Conservation (phyloP, 1,140 invertebrate genomes). For the Drosophila oshimai region DNA sequence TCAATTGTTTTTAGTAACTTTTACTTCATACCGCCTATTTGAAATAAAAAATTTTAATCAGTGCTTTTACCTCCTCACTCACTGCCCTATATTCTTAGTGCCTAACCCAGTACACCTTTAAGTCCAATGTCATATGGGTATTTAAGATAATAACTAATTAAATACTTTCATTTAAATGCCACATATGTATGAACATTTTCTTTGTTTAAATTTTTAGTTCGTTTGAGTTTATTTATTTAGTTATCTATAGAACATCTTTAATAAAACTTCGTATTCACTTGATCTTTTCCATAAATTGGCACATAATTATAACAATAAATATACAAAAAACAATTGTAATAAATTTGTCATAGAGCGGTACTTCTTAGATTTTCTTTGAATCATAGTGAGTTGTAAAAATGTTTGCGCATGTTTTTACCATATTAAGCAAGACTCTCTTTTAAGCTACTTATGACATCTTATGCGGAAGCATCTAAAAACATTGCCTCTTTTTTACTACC, state of each 20-base stretch:
- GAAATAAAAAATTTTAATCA: too few relatives aligned
- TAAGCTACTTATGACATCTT: constrained; percentile 51
- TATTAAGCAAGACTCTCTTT: constrained; percentile 54
- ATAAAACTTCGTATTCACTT: constrained; percentile 17
- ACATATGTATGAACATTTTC: constrained; percentile 1
- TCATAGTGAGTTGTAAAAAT: constrained; percentile 75
- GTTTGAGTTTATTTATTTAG: neutral
- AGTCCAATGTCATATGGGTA: constrained; percentile 8
- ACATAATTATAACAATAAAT: constrained; percentile 6
- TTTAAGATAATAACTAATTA: neutral
- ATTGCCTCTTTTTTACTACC: constrained; percentile 14
- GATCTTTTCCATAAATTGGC: constrained; percentile 41
- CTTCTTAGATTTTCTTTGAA: constrained; percentile 70
- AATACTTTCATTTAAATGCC: constrained; percentile 1
- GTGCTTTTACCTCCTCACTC: too few relatives aligned
- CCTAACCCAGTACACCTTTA: neutral
- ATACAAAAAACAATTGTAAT: constrained; percentile 21
- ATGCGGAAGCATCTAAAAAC: constrained; percentile 44
- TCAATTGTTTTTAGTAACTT: too few relatives aligned
- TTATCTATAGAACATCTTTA: neutral
- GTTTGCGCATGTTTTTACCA: constrained; percentile 73
- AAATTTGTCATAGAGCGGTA: constrained; percentile 46
- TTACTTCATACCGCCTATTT: too few relatives aligned
- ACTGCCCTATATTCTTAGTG: too few relatives aligned
- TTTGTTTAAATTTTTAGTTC: neutral